Evolutionary conservation across 1,140 invertebrate species (phyloP).

Genomic region (Oreohelix idahoensis): DNA sequence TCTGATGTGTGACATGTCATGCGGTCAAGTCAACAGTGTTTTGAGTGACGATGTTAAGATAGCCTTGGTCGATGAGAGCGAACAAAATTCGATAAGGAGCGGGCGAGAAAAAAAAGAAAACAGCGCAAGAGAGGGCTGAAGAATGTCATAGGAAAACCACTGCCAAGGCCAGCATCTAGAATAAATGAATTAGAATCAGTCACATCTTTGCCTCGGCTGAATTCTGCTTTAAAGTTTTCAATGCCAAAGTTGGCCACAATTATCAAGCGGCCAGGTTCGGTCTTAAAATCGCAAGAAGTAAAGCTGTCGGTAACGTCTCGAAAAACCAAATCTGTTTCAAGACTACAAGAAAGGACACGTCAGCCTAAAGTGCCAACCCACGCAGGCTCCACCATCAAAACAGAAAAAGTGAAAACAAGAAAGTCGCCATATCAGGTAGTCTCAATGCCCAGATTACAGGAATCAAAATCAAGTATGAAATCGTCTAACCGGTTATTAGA

Average conservation of each 20-base stretch:
- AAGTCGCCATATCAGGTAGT: neutral
- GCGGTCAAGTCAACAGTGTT: no score
- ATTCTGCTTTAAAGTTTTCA: neutral
- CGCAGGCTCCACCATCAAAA: neutral
- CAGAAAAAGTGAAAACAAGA: neutral
- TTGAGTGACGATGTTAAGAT: no score
- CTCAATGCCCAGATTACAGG: neutral
- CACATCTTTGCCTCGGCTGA: neutral
- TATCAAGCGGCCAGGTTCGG: neutral
- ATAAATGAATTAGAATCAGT: neutral
- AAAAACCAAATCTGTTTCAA: neutral
- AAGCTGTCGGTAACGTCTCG: neutral
- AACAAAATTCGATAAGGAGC: no score
- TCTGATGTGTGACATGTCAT: no score
- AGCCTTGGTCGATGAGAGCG: no score
- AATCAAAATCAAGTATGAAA: neutral
- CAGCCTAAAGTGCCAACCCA: neutral
- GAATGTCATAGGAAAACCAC: no score
- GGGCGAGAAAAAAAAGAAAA: no score
- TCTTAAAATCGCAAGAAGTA: neutral
- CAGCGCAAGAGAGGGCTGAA: no score
- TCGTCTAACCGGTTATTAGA: neutral
- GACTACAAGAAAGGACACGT: neutral
- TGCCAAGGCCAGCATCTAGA: neutral
- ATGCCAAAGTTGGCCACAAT: neutral